Conservation (phyloP, 2,797 vertebrate genomes). For the Strix occidentalis region DNA sequence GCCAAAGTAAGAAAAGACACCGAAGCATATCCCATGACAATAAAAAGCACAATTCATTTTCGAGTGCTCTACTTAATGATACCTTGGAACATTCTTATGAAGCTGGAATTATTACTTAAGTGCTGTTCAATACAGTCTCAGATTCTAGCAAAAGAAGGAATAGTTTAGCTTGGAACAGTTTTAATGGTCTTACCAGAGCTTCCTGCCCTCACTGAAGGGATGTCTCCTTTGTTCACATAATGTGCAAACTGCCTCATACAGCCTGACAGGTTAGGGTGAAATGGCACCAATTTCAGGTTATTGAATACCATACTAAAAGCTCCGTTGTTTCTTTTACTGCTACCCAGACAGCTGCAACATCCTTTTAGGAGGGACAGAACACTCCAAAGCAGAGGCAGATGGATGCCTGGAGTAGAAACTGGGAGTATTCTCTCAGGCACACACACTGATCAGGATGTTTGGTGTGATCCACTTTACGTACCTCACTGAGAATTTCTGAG, state of each 20-base stretch:
- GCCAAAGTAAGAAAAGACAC: neutral
- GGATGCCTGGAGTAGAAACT: neutral
- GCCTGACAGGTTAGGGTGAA: slow-evolving; percentile 21
- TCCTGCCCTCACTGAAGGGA: neutral
- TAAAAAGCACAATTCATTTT: slow-evolving; percentile 29
- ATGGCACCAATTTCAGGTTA: slow-evolving; percentile 24
- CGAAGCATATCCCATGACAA: neutral
- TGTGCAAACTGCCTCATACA: slow-evolving; percentile 5
- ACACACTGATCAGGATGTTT: neutral
- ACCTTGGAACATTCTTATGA: neutral
- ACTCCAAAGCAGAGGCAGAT: neutral
- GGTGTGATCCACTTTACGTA: neutral
- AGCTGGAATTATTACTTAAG: slow-evolving; percentile 11
- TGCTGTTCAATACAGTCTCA: neutral
- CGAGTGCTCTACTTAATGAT: slow-evolving; percentile 2
- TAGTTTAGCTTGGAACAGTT: neutral
- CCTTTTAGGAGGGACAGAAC: neutral
- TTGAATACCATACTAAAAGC: neutral
- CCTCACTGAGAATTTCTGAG: neutral
- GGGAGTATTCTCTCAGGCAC: neutral
- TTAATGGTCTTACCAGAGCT: slow-evolving; percentile 17
- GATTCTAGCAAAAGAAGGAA: neutral
- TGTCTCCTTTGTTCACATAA: slow-evolving; percentile 23
- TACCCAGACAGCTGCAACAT: neutral
- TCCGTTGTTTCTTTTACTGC: neutral